Percentiles rank a stretch among this genome's conserved stretches.
Evolutionary conservation across 2,797 vertebrate species (phyloP).

Genomic region (Gobio occitaniae): DNA sequence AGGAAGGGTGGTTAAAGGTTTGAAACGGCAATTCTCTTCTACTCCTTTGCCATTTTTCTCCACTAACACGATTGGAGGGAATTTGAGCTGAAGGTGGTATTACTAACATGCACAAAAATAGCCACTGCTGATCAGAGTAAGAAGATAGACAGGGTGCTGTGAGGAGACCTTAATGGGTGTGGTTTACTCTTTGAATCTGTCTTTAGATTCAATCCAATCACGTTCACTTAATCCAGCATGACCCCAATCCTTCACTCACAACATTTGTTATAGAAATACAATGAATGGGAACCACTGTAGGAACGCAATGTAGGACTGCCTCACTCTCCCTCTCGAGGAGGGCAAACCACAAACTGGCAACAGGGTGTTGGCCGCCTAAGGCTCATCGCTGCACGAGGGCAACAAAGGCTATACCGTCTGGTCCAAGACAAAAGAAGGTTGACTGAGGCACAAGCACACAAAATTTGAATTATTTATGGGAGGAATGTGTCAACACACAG

Average conservation of each 20-base stretch:
- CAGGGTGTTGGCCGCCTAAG: background rate
- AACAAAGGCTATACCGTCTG: background rate
- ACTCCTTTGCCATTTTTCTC: constrained; percentile 11
- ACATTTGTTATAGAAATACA: background rate
- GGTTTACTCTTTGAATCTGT: background rate
- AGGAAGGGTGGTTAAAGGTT: background rate
- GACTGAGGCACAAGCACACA: background rate
- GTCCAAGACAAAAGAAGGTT: background rate
- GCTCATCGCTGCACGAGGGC: background rate
- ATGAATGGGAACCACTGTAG: background rate
- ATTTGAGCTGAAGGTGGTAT: constrained; percentile 18
- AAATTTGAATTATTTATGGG: background rate
- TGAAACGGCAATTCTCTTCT: background rate
- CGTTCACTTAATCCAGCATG: background rate
- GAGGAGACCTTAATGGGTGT: constrained; percentile 11
- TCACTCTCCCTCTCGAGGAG: background rate
- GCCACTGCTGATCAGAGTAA: constrained; percentile 3
- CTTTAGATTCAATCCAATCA: constrained; percentile 10
- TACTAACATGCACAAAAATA: constrained; percentile 36
- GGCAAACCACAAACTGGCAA: background rate
- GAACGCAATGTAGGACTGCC: background rate
- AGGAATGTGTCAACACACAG: background rate
- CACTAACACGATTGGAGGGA: constrained; percentile 8
- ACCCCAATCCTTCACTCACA: background rate
- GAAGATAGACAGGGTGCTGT: constrained; percentile 17